Evolutionary conservation across 2,797 vertebrate genomes (phyloP).

Genomic region (Enteromius paludinosus): DNA sequence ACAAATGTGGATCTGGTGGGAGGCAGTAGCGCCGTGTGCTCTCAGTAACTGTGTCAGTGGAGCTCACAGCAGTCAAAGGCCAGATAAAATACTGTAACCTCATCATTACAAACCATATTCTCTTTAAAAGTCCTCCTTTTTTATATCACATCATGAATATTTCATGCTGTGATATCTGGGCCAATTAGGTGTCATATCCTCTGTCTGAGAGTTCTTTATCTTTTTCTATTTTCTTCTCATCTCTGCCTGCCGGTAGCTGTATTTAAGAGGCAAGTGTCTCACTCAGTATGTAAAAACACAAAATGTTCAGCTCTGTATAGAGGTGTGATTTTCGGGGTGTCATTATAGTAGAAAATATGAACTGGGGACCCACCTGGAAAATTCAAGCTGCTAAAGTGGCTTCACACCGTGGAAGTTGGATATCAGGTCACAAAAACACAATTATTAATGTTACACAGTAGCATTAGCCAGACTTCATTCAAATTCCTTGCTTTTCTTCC

Average conservation of each 20-base stretch:
- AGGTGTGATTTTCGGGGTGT: slow-evolving; percentile 27
- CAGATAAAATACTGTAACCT: slow-evolving; percentile 75
- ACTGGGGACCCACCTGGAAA: background rate
- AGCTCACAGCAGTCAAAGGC: slow-evolving; percentile 64
- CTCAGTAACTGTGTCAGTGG: slow-evolving; percentile 74
- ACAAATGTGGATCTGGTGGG: slow-evolving; percentile 45
- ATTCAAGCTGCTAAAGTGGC: slow-evolving; percentile 7
- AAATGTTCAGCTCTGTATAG: slow-evolving; percentile 40
- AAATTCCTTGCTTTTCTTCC: background rate
- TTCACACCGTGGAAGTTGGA: background rate
- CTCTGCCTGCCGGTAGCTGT: slow-evolving; percentile 58
- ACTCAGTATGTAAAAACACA: slow-evolving; percentile 56
- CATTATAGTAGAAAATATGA: slow-evolving; percentile 35
- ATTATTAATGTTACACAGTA: background rate
- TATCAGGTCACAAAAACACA: slow-evolving; percentile 14
- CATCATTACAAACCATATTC: slow-evolving; percentile 76
- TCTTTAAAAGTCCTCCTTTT: slow-evolving; percentile 64
- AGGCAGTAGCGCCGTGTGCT: slow-evolving; percentile 48
- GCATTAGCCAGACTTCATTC: background rate
- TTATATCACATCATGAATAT: slow-evolving; percentile 74
- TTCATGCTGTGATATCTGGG: slow-evolving; percentile 79
- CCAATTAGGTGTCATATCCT: slow-evolving; percentile 77
- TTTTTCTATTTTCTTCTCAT: slow-evolving; percentile 62
- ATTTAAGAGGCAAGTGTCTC: slow-evolving; percentile 64
- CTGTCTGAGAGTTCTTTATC: slow-evolving; percentile 65